These are phyloP conservation scores for Premnoplex brunnescens DNA, from an alignment of 2,797 vertebrate species.

Conservation along the genomic window DNA sequence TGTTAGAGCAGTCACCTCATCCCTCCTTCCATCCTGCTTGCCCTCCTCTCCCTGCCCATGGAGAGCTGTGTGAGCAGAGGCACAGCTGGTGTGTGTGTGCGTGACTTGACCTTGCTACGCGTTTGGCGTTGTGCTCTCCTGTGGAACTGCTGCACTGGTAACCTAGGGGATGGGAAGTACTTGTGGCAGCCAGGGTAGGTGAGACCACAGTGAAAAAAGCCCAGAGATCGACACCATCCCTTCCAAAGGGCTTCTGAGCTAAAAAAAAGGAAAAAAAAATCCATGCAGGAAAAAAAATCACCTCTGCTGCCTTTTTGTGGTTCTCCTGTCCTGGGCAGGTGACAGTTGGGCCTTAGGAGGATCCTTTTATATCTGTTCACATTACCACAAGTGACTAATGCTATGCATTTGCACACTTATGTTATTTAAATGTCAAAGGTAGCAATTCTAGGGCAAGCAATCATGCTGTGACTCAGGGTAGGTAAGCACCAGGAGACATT, in stretches of 20 bases:
- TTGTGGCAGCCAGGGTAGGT: background rate
- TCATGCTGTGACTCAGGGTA: background rate
- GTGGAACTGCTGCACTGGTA: background rate
- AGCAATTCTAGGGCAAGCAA: background rate
- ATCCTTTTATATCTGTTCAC: background rate
- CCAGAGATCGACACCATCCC: background rate
- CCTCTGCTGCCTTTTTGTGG: background rate
- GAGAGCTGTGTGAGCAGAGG: background rate
- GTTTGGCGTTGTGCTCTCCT: background rate
- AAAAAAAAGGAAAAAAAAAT: background rate
- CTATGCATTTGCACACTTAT: background rate
- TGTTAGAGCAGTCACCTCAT: background rate
- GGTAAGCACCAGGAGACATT: background rate
- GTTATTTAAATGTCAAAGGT: background rate
- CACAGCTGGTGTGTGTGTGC: fast-evolving
- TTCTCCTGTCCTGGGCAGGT: background rate
- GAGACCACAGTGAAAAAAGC: background rate
- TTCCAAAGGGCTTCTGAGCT: background rate
- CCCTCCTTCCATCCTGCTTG: background rate
- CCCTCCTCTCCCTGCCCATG: fast-evolving
- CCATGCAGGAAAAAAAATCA: fast-evolving
- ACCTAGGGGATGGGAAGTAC: background rate
- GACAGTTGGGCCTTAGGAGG: background rate
- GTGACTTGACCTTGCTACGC: background rate
- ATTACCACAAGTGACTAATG: background rate